phyloP scores from a whole-genome alignment of 2,113 vertebrate genomes.

The Tamias sibiricus region DNA sequence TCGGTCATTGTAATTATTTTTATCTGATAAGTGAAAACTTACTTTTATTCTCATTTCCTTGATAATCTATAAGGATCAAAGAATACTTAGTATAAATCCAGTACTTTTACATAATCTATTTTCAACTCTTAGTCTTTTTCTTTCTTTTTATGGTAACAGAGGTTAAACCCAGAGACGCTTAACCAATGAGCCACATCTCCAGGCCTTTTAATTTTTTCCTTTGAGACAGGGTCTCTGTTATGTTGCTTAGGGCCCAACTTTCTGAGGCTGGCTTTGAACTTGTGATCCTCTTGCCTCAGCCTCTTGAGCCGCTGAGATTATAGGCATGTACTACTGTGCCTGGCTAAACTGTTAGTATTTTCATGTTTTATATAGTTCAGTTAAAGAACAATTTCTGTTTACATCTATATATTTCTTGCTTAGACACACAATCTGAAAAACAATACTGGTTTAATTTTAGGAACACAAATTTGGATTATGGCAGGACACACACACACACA shows the following conservation, averaged over 20 bases:
- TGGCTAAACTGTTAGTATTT: not conserved
- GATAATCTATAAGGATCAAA: not conserved
- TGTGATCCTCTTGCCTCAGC: too few relatives aligned
- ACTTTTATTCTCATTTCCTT: not conserved
- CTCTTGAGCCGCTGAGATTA: too few relatives aligned
- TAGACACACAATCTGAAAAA: conserved; percentile 51
- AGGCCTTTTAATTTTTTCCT: too few relatives aligned
- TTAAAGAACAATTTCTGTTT: conserved; percentile 51
- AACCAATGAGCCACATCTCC: too few relatives aligned
- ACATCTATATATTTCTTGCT: not conserved
- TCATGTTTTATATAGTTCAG: conserved; percentile 9
- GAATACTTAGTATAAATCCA: not conserved
- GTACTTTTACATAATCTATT: not conserved
- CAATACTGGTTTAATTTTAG: not conserved
- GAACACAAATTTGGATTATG: conserved; percentile 17
- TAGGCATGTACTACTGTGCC: too few relatives aligned
- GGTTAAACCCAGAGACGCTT: too few relatives aligned
- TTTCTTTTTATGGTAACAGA: too few relatives aligned
- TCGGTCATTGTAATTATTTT: conserved; percentile 28
- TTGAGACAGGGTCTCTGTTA: too few relatives aligned
- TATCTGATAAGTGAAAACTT: conserved; percentile 5
- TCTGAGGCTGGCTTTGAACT: too few relatives aligned
- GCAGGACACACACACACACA: not conserved
- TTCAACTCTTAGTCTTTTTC: not conserved
- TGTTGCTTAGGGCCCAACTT: too few relatives aligned